phyloP scores from a whole-genome alignment of 2,113 vertebrate species.

The Caracal caracal region DNA sequence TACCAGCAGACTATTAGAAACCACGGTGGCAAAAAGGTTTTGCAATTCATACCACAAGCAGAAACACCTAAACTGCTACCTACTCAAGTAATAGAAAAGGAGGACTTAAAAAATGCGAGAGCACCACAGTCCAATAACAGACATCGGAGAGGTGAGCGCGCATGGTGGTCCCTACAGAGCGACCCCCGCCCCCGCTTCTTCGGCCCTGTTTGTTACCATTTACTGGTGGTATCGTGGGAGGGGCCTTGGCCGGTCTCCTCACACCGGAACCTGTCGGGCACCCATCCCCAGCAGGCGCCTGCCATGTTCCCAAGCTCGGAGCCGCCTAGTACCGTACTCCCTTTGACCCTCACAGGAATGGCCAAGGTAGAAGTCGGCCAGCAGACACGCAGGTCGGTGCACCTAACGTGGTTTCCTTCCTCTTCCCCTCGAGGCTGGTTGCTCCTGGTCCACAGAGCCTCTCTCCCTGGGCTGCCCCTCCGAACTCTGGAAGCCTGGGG shows the following conservation, averaged over 20 bases:
- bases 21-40: no score
- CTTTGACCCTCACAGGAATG: neutral
- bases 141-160: no score
- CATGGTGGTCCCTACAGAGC: neutral
- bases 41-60: neutral
- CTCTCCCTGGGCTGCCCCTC: neutral
- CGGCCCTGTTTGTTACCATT: neutral
- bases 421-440: neutral
- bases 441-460: neutral
- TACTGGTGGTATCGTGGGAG: neutral
- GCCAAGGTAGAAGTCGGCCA: neutral
- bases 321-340: accelerated
- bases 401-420: neutral
- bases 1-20: neutral
- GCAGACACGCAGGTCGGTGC: neutral
- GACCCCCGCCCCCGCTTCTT: neutral
- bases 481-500: neutral
- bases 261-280: neutral
- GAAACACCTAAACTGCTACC: neutral
- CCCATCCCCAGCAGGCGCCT: neutral
- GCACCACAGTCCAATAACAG: neutral
- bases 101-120: neutral
- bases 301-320: neutral
- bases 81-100: neutral
- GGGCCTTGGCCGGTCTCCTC: accelerated